Evolutionary conservation across 2,888 invertebrate species (phyloP).

Genomic region (Adelphocoris suturalis): DNA sequence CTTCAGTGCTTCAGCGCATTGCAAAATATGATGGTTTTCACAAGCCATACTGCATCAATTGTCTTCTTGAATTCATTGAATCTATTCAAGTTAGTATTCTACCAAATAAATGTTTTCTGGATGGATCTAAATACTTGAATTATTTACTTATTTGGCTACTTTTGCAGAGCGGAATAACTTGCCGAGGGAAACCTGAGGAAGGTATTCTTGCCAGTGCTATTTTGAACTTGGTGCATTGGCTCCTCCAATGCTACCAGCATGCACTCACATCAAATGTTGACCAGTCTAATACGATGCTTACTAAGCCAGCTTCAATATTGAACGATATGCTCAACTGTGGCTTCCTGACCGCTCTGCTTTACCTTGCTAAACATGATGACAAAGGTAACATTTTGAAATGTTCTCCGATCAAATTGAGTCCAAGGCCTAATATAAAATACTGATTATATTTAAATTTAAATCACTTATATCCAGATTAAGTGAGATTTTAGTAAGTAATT

Average conservation of each 20-base stretch:
- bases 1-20: constrained; percentile 92
- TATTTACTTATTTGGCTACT: not conserved
- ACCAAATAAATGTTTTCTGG: too few species aligned
- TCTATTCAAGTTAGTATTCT: constrained; percentile 80
- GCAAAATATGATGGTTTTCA: constrained; percentile 92
- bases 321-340: constrained; percentile 86
- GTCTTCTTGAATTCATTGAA: constrained; percentile 91
- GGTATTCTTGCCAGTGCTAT: constrained; percentile 90
- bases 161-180: constrained; percentile 81
- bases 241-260: constrained; percentile 85
- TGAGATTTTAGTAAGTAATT: too few species aligned
- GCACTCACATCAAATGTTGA: constrained; percentile 75
- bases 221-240: constrained; percentile 90
- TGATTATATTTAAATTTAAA: too few species aligned
- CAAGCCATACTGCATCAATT: constrained; percentile 92
- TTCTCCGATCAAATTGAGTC: too few species aligned
- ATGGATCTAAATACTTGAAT: too few species aligned
- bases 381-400: constrained; percentile 80
- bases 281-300: constrained; percentile 80
- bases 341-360: constrained; percentile 90
- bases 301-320: constrained; percentile 85
- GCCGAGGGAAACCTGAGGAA: constrained; percentile 92
- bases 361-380: constrained; percentile 90
- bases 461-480: too few species aligned
- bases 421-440: too few species aligned